A percentile compares a stretch with the other conserved stretches of the same genome.
These are phyloP conservation scores for Champsocephalus esox DNA, from an alignment of 2,797 vertebrate genomes.

Conservation along the genomic window DNA sequence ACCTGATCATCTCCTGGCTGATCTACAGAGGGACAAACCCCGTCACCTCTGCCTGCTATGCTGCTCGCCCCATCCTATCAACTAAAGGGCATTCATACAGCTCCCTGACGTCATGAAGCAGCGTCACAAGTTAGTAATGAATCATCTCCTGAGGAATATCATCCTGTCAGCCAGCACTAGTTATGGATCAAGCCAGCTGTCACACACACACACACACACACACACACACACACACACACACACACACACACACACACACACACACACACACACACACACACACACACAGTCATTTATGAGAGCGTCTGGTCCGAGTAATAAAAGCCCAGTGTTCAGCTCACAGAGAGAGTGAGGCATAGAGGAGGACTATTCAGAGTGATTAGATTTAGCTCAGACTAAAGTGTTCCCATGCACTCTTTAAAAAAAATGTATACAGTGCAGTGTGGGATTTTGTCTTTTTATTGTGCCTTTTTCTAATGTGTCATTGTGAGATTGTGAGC, in stretches of 20 bases:
- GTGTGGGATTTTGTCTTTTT: constrained; percentile 16
- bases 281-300: constrained; percentile 71
- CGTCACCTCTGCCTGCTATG: constrained; percentile 29
- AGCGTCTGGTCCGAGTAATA: constrained; percentile 73
- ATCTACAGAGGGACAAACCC: constrained; percentile 17
- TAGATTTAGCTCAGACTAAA: constrained; percentile 58
- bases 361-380: constrained; percentile 68
- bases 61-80: constrained; percentile 66
- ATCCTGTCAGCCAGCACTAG: constrained; percentile 51
- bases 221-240: constrained; percentile 13
- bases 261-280: constrained; percentile 10
- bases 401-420: constrained; percentile 44
- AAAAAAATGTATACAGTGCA: constrained; percentile 40
- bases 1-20: background rate
- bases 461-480: background rate
- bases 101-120: constrained; percentile 63
- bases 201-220: constrained; percentile 17
- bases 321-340: constrained; percentile 75
- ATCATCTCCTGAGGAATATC: constrained; percentile 51
- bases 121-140: constrained; percentile 53
- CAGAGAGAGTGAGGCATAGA: constrained; percentile 51
- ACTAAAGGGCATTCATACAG: constrained; percentile 55
- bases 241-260: constrained; percentile 26
- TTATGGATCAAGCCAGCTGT: constrained; percentile 64
- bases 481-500: constrained; percentile 1